Percentiles rank a stretch among this genome's conserved stretches.
These are phyloP conservation scores for Sebastes itinus DNA, from an alignment of 2,797 vertebrate species.

Conservation along the genomic window DNA sequence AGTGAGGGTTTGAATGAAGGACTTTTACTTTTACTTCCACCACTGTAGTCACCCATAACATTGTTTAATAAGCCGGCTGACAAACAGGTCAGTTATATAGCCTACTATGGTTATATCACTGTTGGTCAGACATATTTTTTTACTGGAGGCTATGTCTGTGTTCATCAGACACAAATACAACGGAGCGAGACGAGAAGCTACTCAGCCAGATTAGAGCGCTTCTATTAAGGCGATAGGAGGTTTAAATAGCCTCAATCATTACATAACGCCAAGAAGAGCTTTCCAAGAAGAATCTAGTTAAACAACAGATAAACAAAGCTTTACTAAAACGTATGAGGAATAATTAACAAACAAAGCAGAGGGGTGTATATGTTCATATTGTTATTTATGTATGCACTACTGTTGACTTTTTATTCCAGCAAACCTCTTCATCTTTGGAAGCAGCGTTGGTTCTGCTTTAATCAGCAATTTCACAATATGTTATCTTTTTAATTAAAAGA, in stretches of 20 bases:
- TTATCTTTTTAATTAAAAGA: background rate
- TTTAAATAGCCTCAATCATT: constrained; percentile 56
- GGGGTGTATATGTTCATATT: background rate
- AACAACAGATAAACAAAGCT: constrained; percentile 13
- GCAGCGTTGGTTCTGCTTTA: background rate
- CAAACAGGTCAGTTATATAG: background rate
- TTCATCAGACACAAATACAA: constrained; percentile 40
- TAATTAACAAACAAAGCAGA: background rate
- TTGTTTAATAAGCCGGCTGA: background rate
- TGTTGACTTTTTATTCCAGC: background rate
- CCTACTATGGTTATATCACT: constrained; percentile 2
- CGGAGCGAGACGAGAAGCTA: constrained; percentile 4
- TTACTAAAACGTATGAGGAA: background rate
- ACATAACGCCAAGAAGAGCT: constrained; percentile 43
- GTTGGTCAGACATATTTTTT: background rate
- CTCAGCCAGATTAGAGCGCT: constrained; percentile 46
- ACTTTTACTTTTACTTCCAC: background rate
- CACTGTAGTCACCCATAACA: background rate
- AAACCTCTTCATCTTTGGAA: background rate
- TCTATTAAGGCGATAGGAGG: constrained; percentile 10
- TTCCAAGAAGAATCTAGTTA: constrained; percentile 25
- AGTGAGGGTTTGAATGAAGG: no score
- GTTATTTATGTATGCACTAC: background rate
- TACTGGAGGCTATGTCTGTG: constrained; percentile 1
- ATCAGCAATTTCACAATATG: background rate